Evolutionary conservation across 2,888 invertebrate species (phyloP), one percentile per base, ranked within the genome.

Genomic region (Ophion ellenae): DNA sequence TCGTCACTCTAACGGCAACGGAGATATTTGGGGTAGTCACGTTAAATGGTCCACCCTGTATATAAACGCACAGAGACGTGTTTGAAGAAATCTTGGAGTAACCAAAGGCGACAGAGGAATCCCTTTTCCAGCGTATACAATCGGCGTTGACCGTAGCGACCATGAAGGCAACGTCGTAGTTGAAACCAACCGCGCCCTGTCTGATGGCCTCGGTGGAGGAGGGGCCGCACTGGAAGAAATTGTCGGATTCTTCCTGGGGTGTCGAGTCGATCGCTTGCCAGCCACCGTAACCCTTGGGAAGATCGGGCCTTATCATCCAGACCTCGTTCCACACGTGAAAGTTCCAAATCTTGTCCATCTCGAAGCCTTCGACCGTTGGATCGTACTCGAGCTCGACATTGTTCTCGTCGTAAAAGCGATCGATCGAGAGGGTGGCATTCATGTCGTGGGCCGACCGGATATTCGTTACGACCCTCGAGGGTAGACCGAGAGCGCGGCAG

Each of bases 241-340:
- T 96, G 61, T 96, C 95, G 6, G 97, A 97, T 0, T 95, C 95
- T 93, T 98, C 97, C 92, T 98, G 98, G 0, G 98, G 98, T 0
- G 98, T 98, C 0, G 97, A 96, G 91, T 98, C 98, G 69, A 98
- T 96, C 0, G 97, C 97, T 94, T 98, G 98, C 98, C 98, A 98
- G n/a, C 98, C 98, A 0, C 97, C 97, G 91, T 97, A 97, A 14
- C 97, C 96, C 87, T 95, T 95, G 0, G 96, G 96, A 45, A 97
- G 95, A 93, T 98, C 98, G 9, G 97, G 97, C 83, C 98, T 95
- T 0, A 97, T 95, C 97, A 98, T 97, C 97, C 97, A 98, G 0
- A 96, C 97, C 89, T 98, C 98, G 91, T 97, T 97, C 98, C 98
- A 98, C 9, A 98, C 97, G 91, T 98, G 98, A 92, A 97, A 98